These are phyloP conservation scores for Tachystola acroxantha DNA, from an alignment of 2,888 invertebrate species.

Conservation along the genomic window DNA sequence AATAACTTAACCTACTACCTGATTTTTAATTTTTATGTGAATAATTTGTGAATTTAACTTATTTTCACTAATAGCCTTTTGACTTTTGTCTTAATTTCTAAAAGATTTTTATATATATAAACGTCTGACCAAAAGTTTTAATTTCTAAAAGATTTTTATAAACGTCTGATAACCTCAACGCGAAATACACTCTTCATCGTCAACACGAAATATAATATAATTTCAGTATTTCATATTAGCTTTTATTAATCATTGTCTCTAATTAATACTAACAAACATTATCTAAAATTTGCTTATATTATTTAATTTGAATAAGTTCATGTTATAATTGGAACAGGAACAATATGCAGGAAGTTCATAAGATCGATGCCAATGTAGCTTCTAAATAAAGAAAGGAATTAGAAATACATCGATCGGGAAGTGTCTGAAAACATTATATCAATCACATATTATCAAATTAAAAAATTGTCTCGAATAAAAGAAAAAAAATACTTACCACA, in stretches of 20 bases:
- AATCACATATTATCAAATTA: too few relatives aligned
- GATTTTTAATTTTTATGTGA: background rate
- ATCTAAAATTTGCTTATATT: background rate
- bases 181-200: slow-evolving; percentile 1
- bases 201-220: background rate
- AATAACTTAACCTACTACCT: slow-evolving; percentile 4
- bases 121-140: background rate
- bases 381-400: too few relatives aligned
- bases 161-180: slow-evolving; percentile 4
- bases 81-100: background rate
- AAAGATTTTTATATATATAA: background rate
- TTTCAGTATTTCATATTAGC: background rate
- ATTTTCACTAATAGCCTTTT: too few relatives aligned
- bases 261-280: background rate
- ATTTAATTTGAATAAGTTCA: too few relatives aligned
- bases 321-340: too few relatives aligned
- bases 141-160: background rate
- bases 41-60: background rate
- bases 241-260: background rate
- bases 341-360: too few relatives aligned
- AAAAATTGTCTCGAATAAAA: too few relatives aligned
- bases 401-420: too few relatives aligned
- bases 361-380: too few relatives aligned
- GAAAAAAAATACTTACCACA: too few relatives aligned
- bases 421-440: too few relatives aligned